Evolutionary conservation across 2,113 vertebrate species (phyloP).

Genomic region (Oreochromis niloticus): DNA sequence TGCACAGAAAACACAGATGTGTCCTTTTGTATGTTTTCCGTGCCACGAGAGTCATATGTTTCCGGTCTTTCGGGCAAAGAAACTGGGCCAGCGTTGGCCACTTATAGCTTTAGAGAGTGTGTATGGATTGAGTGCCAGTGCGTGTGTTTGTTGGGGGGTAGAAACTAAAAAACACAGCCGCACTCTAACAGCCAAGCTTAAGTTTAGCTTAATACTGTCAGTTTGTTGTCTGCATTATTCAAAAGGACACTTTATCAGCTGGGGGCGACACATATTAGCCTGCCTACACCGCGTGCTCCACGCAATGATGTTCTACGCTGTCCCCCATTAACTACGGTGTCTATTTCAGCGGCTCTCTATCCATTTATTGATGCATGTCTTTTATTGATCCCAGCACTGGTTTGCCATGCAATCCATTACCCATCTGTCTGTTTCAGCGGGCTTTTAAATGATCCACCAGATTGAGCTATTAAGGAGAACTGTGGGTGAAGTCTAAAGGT

Average conservation of each 20-base stretch:
- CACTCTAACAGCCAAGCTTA: conserved; percentile 26
- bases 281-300: conserved; percentile 5
- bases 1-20: neutral
- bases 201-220: conserved; percentile 43
- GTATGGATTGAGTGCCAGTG: neutral
- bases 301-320: conserved; percentile 36
- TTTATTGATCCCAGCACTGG: conserved; percentile 66
- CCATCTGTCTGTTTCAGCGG: conserved; percentile 65
- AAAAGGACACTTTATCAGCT: conserved; percentile 55
- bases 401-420: conserved; percentile 70
- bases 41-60: neutral
- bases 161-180: conserved; percentile 5
- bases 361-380: conserved; percentile 70
- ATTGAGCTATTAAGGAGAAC: conserved; percentile 63
- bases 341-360: conserved; percentile 67
- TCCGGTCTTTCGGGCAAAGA: neutral
- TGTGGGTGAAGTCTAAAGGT: conserved; percentile 66
- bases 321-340: conserved; percentile 49
- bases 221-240: conserved; percentile 56
- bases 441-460: conserved; percentile 71
- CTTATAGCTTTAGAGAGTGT: neutral
- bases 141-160: neutral
- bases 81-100: neutral
- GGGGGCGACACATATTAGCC: conserved; percentile 10
- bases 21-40: neutral